A percentile compares a stretch with the other conserved stretches of the same genome.
Evolutionary conservation across 1,140 invertebrate genomes (phyloP).

Genomic region (Procambarus virginalis): DNA sequence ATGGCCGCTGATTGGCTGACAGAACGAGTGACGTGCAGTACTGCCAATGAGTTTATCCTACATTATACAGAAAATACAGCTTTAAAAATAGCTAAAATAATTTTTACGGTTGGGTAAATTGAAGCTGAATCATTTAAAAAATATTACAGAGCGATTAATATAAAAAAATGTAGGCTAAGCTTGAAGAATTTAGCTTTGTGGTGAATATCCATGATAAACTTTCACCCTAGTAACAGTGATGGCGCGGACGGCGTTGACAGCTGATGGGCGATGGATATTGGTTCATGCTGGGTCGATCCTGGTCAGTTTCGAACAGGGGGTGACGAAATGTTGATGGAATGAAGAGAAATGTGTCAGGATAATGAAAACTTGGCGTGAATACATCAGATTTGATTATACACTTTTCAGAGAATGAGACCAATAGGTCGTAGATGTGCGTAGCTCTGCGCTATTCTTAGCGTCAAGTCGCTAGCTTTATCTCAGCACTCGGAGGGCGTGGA

Average conservation of each 20-base stretch:
- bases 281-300: conserved; percentile 29
- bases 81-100: neutral
- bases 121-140: no score
- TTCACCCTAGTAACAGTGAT: conserved; percentile 10
- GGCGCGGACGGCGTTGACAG: conserved; percentile 24
- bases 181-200: neutral
- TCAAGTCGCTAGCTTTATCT: neutral
- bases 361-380: neutral
- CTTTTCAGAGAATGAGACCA: no score
- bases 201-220: conserved; percentile 10
- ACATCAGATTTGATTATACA: no score
- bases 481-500: neutral
- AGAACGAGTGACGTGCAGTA: conserved; percentile 44
- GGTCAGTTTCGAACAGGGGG: conserved; percentile 13
- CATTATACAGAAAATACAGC: neutral
- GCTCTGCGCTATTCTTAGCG: neutral
- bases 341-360: conserved; percentile 7
- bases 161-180: neutral
- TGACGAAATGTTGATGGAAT: conserved; percentile 32
- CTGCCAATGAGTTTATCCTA: conserved; percentile 5
- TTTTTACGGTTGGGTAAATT: no score
- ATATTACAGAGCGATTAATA: neutral
- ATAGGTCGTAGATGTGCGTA: neutral
- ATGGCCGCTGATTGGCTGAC: conserved; percentile 61
- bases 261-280: conserved; percentile 41